These are phyloP conservation scores for Lordiphosa fenestrarum DNA, from an alignment of 2,888 invertebrate species.

Conservation along the genomic window DNA sequence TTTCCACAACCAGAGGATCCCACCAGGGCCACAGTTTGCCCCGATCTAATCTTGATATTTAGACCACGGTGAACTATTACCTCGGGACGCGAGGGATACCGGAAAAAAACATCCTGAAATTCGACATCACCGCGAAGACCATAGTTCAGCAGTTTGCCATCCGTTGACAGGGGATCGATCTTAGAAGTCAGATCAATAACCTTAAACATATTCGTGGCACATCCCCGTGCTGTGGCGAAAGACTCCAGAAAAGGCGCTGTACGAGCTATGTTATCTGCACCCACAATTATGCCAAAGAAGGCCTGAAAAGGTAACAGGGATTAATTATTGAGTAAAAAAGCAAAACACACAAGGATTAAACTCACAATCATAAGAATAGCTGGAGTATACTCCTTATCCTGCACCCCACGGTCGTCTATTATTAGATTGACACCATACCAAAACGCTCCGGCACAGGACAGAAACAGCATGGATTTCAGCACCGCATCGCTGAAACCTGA, in stretches of 20 bases:
- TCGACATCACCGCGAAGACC: conserved; percentile 85
- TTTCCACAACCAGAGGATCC: conserved; percentile 91
- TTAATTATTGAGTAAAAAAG: rapidly evolving
- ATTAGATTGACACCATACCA: conserved; percentile 91
- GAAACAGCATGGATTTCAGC: conserved; percentile 88
- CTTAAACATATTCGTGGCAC: conserved; percentile 87
- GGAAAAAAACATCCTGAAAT: conserved; percentile 86
- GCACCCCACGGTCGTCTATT: conserved; percentile 83
- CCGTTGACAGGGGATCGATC: conserved; percentile 86
- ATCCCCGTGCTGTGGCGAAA: conserved; percentile 86
- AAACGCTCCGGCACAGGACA: conserved; percentile 88
- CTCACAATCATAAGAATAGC: conserved; percentile 88
- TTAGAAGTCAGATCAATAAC: conserved; percentile 87
- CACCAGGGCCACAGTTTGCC: conserved; percentile 87
- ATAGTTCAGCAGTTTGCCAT: conserved; percentile 83
- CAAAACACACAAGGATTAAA: conserved; percentile 21
- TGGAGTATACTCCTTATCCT: conserved; percentile 85
- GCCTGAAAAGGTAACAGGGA: conserved; percentile 48
- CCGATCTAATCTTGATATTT: conserved; percentile 83
- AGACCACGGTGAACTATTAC: conserved; percentile 86
- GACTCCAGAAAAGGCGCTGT: conserved; percentile 89
- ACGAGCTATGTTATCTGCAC: conserved; percentile 89
- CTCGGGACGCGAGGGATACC: conserved; percentile 89
- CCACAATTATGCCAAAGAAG: conserved; percentile 89
- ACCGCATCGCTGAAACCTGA: conserved; percentile 87